phyloP scores from a whole-genome alignment of 2,888 invertebrate species.

The Pherbina coryleti region DNA sequence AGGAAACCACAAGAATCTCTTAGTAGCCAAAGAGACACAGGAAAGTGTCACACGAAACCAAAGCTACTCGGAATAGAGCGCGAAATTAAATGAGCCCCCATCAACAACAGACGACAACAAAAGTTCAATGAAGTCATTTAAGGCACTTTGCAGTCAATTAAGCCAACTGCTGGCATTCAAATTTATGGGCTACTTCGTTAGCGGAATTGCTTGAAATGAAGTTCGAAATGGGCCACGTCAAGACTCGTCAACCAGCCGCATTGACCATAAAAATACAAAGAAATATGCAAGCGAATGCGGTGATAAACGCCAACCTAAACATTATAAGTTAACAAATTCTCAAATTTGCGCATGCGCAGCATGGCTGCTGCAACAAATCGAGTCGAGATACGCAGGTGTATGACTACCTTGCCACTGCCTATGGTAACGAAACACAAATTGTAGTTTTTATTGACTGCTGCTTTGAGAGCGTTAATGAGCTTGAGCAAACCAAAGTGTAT shows the following conservation, averaged over 20 bases:
- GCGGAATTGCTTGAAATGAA: neutral
- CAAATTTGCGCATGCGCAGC: neutral
- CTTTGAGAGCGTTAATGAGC: constrained; percentile 39
- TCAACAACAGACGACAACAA: neutral
- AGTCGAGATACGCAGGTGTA: neutral
- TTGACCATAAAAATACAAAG: constrained; percentile 11
- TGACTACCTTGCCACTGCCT: neutral
- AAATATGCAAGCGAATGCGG: neutral
- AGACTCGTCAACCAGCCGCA: neutral
- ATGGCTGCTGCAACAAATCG: neutral
- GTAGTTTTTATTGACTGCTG: constrained; percentile 31
- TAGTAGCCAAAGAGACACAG: neutral
- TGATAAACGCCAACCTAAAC: neutral
- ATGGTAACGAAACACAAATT: neutral
- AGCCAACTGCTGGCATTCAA: constrained; percentile 23
- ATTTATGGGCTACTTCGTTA: constrained; percentile 30
- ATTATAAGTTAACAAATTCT: neutral
- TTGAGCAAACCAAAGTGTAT: constrained; percentile 37
- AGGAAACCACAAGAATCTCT: constrained; percentile 1
- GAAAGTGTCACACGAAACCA: neutral
- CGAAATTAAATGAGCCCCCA: constrained; percentile 20
- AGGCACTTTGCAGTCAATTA: constrained; percentile 42
- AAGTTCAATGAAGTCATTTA: constrained; percentile 35
- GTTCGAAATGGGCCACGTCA: neutral
- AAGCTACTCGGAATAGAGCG: neutral